Evolutionary conservation across 2,113 vertebrate species (phyloP), one percentile per base, ranked within the genome.

Genomic region (Plectropomus leopardus): DNA sequence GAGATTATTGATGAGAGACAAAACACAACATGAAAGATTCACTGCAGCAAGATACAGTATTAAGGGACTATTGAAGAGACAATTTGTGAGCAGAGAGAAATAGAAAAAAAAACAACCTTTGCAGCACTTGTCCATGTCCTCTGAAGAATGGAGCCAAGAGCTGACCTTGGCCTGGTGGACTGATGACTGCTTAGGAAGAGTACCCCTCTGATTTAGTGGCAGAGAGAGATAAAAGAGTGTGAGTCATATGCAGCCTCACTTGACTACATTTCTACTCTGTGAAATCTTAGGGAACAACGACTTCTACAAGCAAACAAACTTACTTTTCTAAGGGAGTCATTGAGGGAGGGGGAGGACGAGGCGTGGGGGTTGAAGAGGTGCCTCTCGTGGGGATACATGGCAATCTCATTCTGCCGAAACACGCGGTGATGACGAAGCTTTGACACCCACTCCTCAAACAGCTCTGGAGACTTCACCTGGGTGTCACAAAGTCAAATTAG

Each of bases 321-420:
- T 75, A 99, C 98, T 95, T 95, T 97, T 92, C 95, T 95, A 48
- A 91, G 78, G 10, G 94, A 89, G 54, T 96, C 32, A 45, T 89
- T 88, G 65, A 92, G 83, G 14, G 92, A 92, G 28, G 96, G 83
- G 0, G 94, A 83, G 74, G 93, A 76, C 0, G 94, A 73, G 15
- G 95, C 71, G 17, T 80, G 92, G 16, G 96, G 90, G 90, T 96
- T 95, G 89, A 96, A 97, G 70, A 95, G 96, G 40, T 93, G 95
- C 60, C 90, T 84, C 1, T 99, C 97, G 0, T 95, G 96, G 17
- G 98, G 97, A 86, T 97, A 97, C 94, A 95, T 97, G 76, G 97
- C 94, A 4, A 99, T 99, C 91, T 99, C 98, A 0, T 98, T 99
- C 92, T 99, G 98, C 15, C 98, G 96, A 79, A 96, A 99, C 80